phyloP scores from a whole-genome alignment of 1,140 invertebrate species.

The Trypoxylus dichotomus region DNA sequence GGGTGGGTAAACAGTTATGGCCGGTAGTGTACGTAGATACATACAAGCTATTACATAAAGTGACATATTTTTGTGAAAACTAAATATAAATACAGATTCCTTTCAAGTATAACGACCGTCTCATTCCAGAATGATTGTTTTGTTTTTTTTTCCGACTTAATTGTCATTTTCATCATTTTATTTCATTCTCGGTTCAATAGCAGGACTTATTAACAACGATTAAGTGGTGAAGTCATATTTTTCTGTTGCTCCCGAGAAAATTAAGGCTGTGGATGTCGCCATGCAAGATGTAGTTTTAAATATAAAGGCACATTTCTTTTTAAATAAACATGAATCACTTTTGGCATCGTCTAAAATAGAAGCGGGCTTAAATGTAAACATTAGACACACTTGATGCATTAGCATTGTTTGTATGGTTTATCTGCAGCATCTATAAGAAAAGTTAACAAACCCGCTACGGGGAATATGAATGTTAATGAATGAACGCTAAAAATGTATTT shows the following conservation, averaged over 20 bases:
- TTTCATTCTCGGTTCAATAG: neutral
- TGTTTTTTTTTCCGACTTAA: neutral
- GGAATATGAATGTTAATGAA: neutral
- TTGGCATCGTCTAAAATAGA: conserved; percentile 8
- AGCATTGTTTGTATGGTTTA: neutral
- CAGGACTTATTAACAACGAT: neutral
- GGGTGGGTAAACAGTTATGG: too few relatives aligned
- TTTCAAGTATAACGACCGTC: neutral
- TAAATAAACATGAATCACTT: conserved; percentile 1
- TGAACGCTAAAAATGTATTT: neutral
- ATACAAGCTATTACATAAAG: neutral
- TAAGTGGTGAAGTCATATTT: neutral
- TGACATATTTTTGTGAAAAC: too few relatives aligned
- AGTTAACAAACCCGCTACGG: too few relatives aligned
- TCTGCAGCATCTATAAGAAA: too few relatives aligned
- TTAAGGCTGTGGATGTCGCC: neutral
- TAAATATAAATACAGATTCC: too few relatives aligned
- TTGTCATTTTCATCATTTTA: neutral
- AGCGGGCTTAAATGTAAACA: neutral
- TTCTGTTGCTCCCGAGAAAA: neutral
- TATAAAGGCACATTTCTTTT: neutral
- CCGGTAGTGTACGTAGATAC: too few relatives aligned
- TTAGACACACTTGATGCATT: neutral
- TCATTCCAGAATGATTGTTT: neutral
- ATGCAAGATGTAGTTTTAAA: neutral